Base-by-base conservation (phyloP, 2,888 invertebrate genomes). In the Drosophila austrosaltans region DNA sequence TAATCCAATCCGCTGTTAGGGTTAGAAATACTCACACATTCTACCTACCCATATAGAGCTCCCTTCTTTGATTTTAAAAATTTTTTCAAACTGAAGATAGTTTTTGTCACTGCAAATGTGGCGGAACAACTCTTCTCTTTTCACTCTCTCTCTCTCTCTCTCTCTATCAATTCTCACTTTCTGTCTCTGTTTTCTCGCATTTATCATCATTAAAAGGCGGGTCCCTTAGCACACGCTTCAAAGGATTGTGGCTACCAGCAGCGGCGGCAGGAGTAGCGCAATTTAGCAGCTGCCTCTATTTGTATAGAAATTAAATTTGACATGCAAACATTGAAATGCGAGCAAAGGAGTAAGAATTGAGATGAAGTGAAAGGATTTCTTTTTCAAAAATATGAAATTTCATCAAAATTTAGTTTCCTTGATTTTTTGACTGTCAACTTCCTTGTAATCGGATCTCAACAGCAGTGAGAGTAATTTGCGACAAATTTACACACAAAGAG, bases 251-350 rank as follows among this genome's bases (percentile, higher is more conserved):
- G 75, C 87, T 75, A 79, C 86, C 82, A 88, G 86, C 77, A 82
- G 85, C 72, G 44, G 70, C 0, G 30, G 61, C 72, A 75, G 48
- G 22, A 48, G 25, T 48, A 25, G 20, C 48, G 48, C 48, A 10
- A 25, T 48, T 48, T 53, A 30, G 59, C 85, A 71, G 72, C 77
- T 78, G 69, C 67, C 60, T 77, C 64, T 87, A 67, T 85, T 85
- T 85, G 85, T 89, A 76, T 88, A 77, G 83, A 89, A 89, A 89
- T 83, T 77, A 39, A 81, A 89, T 89, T 86, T 88, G 89, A 88
- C 86, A 86, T 89, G 86, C 90, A 86, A 89, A 86, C 86, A 89
- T 76, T 56, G 66, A 20, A 36, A 36, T 8, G 68, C 48, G 36
- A 36, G 22, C 7, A 7, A 28, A 30, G 40, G 57, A 54, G 66